Percentiles rank a stretch among this genome's conserved stretches.
phyloP scores from a whole-genome alignment of 2,797 vertebrate genomes.

The Sebastiscus albofasciatus region DNA sequence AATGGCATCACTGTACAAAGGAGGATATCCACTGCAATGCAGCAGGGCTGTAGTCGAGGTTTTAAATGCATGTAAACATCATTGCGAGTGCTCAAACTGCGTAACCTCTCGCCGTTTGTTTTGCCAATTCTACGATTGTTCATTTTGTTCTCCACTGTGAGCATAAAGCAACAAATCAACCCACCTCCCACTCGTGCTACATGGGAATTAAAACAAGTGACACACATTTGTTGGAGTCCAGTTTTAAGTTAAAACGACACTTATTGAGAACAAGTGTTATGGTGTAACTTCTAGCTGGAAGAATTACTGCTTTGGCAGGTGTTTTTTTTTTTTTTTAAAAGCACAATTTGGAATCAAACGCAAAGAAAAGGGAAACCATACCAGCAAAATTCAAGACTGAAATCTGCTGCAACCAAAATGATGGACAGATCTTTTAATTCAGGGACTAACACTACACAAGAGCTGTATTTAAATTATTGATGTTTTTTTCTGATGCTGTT shows the following conservation, averaged over 20 bases:
- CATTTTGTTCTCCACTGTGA: neutral
- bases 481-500: neutral
- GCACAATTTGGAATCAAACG: neutral
- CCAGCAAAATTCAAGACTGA: neutral
- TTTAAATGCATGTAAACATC: neutral
- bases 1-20: conserved; percentile 6
- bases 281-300: neutral
- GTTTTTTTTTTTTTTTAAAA: neutral
- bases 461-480: neutral
- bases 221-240: conserved; percentile 9
- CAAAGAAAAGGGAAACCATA: neutral
- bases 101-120: neutral
- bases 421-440: conserved; percentile 17
- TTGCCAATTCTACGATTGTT: neutral
- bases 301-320: neutral
- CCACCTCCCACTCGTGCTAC: neutral
- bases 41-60: neutral
- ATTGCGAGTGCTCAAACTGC: neutral
- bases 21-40: neutral
- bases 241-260: neutral
- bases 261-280: neutral
- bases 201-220: neutral
- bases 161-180: neutral
- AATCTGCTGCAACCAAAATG: neutral
- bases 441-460: neutral